Evolutionary conservation across 2,113 vertebrate genomes (phyloP), one percentile per base, ranked within the genome.

Genomic region (Romanogobio albipinnatus): DNA sequence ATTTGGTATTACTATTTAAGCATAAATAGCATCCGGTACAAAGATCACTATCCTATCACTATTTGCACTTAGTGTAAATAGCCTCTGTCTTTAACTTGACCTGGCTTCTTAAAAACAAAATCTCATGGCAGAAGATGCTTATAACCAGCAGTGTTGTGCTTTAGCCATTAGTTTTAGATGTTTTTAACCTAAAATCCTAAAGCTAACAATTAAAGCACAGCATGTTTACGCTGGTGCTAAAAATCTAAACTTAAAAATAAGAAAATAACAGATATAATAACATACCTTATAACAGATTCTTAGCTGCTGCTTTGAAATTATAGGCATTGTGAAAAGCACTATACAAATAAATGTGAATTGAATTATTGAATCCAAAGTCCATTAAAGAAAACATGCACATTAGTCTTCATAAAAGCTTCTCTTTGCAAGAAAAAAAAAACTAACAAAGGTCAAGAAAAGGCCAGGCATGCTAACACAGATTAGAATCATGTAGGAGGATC

Each of bases 381-480:
- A 76, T 76, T 76, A 36, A 36, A 51, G 10, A 76, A 36, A 36
- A 68, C 64, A 29, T 29, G 29, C 29, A 68, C 64, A 68, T 68
- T 33, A 68, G 64, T 68, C 64, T 70, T 43, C 36, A 22, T 59
- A 24, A 59, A 10, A 59, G 17, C 15, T 53, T 19, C 15, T 1
- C 0, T 68, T 26, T 26, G 59, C 24, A 26, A 13, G n/a, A 82
- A 82, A 76, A n/a, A 76, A n/a, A n/a, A 58, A 76, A 62, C 2
- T 8, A 56, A 19, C 53, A 22, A 56, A 56, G 53, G 17, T 56
- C 53, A 51, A 83, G 43, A 83, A 62, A 53, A 86, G 47, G 62
- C 64, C 36, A 71, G 85, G 71, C 85, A 45, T 17, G 29, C 71
- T 58, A 76, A 68, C 74, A 76, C 75, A 64, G 76, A 82, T 9